phyloP scores from a whole-genome alignment of 2,113 vertebrate genomes.

The Gymnorhina tibicen region DNA sequence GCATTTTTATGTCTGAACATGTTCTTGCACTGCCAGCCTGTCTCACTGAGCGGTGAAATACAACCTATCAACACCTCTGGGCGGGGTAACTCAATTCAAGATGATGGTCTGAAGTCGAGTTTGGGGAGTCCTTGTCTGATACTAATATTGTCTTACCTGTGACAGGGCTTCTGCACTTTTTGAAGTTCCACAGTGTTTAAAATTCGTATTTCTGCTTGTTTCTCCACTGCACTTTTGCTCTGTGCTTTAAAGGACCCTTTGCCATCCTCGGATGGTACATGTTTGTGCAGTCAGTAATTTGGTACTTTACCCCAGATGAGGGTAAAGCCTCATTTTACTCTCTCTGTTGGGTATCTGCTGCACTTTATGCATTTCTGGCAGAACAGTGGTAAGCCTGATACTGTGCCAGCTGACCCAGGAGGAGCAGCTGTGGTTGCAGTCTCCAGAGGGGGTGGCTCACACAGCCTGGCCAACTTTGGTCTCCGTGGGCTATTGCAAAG shows the following conservation, averaged over 20 bases:
- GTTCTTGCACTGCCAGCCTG: not conserved
- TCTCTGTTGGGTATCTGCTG: not conserved
- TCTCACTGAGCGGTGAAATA: not conserved
- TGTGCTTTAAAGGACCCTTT: not conserved
- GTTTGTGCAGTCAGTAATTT: not conserved
- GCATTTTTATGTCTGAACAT: not conserved
- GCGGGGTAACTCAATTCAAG: not conserved
- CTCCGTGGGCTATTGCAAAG: not conserved
- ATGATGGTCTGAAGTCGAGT: not conserved
- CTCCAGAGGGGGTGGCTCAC: not conserved
- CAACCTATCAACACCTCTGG: not conserved
- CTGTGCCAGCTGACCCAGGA: fast-evolving
- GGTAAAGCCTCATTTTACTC: not conserved
- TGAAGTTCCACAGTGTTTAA: not conserved
- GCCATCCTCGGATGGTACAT: fast-evolving
- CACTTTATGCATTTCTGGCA: not conserved
- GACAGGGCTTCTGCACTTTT: not conserved
- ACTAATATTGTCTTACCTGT: not conserved
- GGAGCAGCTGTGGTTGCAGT: not conserved
- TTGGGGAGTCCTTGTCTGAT: not conserved
- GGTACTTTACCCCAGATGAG: not conserved
- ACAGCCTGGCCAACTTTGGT: fast-evolving
- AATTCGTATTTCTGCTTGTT: not conserved
- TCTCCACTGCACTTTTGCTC: not conserved
- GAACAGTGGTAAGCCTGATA: not conserved